Evolutionary conservation across 2,888 invertebrate species (phyloP).

Genomic region (Rapana venosa): DNA sequence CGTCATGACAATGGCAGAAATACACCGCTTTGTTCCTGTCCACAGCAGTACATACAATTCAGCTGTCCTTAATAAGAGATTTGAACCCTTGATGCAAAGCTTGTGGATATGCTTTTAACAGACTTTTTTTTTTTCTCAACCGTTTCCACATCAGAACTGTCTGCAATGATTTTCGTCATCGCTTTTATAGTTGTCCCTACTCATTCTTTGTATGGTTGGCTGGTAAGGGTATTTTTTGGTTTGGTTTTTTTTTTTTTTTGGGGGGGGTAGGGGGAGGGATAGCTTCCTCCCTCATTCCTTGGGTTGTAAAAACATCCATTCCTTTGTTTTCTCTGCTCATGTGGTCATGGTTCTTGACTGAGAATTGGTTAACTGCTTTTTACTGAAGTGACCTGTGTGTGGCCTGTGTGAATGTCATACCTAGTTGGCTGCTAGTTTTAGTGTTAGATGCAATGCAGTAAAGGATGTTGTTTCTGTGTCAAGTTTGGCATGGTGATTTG

Average conservation of each 20-base stretch:
- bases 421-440: not conserved
- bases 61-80: not conserved
- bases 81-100: not conserved
- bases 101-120: no score
- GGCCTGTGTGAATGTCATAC: conserved; percentile 7
- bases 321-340: not conserved
- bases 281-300: not conserved
- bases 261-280: not conserved
- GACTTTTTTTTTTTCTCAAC: no score
- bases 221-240: not conserved
- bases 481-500: not conserved
- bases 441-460: conserved; percentile 23
- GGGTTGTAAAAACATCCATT: not conserved
- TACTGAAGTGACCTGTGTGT: not conserved
- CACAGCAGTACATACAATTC: not conserved
- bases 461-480: conserved; percentile 19
- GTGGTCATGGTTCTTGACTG: not conserved
- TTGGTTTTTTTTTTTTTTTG: not conserved
- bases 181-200: no score
- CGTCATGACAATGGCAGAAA: no score
- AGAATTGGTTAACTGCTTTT: not conserved
- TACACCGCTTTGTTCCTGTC: no score
- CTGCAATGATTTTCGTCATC: no score
- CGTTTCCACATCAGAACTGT: no score
- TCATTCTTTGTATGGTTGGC: no score